These are phyloP conservation scores for Cyclophora punctaria DNA, from an alignment of 2,888 invertebrate species.

Conservation along the genomic window DNA sequence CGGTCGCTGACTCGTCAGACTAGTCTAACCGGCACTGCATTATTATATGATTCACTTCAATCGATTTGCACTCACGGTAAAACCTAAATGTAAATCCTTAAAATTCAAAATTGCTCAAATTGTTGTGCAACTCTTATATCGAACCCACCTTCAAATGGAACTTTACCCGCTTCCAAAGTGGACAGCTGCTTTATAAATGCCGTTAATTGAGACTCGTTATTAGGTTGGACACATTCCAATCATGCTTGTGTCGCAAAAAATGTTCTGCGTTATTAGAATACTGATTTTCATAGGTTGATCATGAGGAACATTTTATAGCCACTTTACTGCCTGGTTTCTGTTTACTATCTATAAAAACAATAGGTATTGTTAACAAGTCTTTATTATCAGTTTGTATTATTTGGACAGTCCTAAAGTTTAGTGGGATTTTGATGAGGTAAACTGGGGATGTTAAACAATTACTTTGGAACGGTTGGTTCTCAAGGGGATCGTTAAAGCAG, in stretches of 20 bases:
- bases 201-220: constrained; percentile 5
- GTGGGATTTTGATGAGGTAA: not conserved
- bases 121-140: not conserved
- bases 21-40: constrained; percentile 43
- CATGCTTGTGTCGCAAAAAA: constrained; percentile 8
- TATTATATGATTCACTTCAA: constrained; percentile 17
- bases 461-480: constrained; percentile 18
- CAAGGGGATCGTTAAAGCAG: constrained; percentile 40
- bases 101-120: constrained; percentile 3
- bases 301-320: not conserved
- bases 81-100: constrained; percentile 2
- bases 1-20: constrained; percentile 60
- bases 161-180: constrained; percentile 4
- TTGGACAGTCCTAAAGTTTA: not conserved
- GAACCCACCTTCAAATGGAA: not conserved
- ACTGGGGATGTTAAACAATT: constrained; percentile 1
- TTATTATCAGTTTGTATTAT: not conserved
- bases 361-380: too few relatives aligned
- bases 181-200: constrained; percentile 9
- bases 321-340: too few relatives aligned
- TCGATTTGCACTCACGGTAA: constrained; percentile 5
- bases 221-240: constrained; percentile 8
- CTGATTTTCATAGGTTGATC: not conserved
- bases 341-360: too few relatives aligned
- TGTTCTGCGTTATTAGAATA: not conserved